Conservation (phyloP, 2,113 vertebrate genomes). For the Lipophrys pholis region DNA sequence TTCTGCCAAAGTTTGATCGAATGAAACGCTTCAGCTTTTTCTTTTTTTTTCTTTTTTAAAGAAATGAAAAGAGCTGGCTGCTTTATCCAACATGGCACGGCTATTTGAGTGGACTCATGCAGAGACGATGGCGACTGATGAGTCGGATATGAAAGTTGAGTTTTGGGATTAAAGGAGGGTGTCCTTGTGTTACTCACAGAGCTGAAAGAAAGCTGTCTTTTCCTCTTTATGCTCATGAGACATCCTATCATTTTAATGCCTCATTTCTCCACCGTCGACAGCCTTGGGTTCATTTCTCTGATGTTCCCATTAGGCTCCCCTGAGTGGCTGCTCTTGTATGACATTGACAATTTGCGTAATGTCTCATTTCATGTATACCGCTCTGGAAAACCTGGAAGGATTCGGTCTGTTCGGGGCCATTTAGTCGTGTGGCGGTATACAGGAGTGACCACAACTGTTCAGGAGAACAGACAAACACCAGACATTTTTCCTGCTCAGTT, state of each 20-base stretch:
- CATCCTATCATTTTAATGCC: conserved; percentile 45
- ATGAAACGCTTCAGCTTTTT: neutral
- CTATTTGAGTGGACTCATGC: conserved; percentile 16
- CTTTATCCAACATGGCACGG: neutral
- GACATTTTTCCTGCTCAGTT: conserved; percentile 9
- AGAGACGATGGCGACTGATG: conserved; percentile 41
- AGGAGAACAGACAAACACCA: conserved; percentile 1
- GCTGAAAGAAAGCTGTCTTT: conserved; percentile 38
- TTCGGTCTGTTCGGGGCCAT: conserved; percentile 24
- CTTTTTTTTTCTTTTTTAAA: too few species aligned
- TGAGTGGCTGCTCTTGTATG: conserved; percentile 48
- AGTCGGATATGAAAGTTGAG: conserved; percentile 19
- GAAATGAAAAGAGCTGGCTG: neutral
- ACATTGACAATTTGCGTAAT: conserved; percentile 60
- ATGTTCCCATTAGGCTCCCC: conserved; percentile 58
- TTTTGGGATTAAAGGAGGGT: conserved; percentile 50
- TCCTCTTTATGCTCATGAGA: conserved; percentile 1
- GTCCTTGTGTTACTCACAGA: conserved; percentile 28
- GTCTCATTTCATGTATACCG: conserved; percentile 53
- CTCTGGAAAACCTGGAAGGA: conserved; percentile 29
- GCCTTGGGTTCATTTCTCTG: conserved; percentile 52
- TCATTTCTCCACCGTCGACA: conserved; percentile 44
- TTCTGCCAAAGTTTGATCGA: neutral
- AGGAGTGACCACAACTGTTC: neutral
- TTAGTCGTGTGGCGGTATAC: conserved; percentile 23